Conservation (phyloP, 1,140 invertebrate species). For the Capitella teleta region DNA sequence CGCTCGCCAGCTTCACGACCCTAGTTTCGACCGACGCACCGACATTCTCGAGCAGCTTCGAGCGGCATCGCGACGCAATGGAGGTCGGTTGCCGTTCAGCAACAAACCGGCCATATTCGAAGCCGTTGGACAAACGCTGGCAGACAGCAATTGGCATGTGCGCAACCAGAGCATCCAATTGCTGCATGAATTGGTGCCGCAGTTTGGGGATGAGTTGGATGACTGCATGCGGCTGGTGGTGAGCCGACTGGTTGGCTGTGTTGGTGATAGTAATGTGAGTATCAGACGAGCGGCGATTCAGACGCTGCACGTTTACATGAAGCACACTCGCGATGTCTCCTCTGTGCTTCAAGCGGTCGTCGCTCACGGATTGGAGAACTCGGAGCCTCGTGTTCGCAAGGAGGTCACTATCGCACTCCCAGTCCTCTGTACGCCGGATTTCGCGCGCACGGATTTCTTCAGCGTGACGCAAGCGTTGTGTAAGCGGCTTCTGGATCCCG, state of each 20-base stretch:
- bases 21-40: slow-evolving; percentile 31
- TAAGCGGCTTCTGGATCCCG: slow-evolving; percentile 31
- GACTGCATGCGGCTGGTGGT: slow-evolving; percentile 32
- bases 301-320: slow-evolving; percentile 39
- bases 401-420: slow-evolving; percentile 34
- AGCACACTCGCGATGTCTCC: slow-evolving; percentile 28
- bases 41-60: slow-evolving; percentile 35
- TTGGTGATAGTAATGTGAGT: slow-evolving; percentile 36
- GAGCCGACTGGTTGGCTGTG: slow-evolving; percentile 31
- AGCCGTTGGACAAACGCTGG: slow-evolving; percentile 27
- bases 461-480: slow-evolving; percentile 32
- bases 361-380: slow-evolving; percentile 31
- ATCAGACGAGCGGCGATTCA: slow-evolving; percentile 34
- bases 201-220: slow-evolving; percentile 34
- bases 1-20: slow-evolving; percentile 30
- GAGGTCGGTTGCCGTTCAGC: slow-evolving; percentile 33
- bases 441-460: slow-evolving; percentile 30
- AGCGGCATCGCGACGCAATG: slow-evolving; percentile 30
- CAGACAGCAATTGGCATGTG: slow-evolving; percentile 36
- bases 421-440: slow-evolving; percentile 38
- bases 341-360: slow-evolving; percentile 28
- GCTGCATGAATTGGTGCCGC: slow-evolving; percentile 35
- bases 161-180: slow-evolving; percentile 36
- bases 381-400: slow-evolving; percentile 28
- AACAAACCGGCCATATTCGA: slow-evolving; percentile 33